Percentiles rank a stretch among this genome's conserved stretches.
Evolutionary conservation across 2,797 vertebrate species (phyloP).

Genomic region (Cephalopachus bancanus): DNA sequence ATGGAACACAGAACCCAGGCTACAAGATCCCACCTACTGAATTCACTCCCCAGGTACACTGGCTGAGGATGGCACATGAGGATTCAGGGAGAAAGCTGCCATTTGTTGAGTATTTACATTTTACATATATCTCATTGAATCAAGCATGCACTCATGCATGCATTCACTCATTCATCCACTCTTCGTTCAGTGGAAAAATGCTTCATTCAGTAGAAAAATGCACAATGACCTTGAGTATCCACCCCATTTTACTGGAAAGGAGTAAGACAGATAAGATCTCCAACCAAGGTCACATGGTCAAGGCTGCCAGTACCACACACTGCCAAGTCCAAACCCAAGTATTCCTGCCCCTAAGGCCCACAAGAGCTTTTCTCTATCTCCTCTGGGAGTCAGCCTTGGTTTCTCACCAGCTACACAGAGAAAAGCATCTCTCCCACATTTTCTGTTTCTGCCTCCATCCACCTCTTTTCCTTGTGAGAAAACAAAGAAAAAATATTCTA

Average conservation of each 20-base stretch:
- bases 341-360: not conserved
- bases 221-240: not conserved
- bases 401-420: not conserved
- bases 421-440: not conserved
- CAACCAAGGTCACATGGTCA: not conserved
- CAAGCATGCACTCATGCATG: not conserved
- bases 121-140: not conserved
- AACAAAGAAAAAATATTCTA: too few species aligned
- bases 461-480: too few species aligned
- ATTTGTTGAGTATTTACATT: not conserved
- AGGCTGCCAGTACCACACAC: not conserved
- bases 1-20: not conserved
- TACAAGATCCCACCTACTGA: not conserved
- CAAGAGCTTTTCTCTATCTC: not conserved
- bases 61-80: not conserved
- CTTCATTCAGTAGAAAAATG: not conserved
- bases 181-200: not conserved
- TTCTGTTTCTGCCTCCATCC: not conserved
- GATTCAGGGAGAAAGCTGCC: not conserved
- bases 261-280: not conserved
- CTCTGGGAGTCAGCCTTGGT: not conserved
- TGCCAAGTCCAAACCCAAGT: not conserved
- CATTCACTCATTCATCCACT: too few species aligned
- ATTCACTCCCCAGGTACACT: not conserved
- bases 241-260: not conserved